phyloP scores from a whole-genome alignment of 1,140 invertebrate genomes.

The Procambarus clarkii region DNA sequence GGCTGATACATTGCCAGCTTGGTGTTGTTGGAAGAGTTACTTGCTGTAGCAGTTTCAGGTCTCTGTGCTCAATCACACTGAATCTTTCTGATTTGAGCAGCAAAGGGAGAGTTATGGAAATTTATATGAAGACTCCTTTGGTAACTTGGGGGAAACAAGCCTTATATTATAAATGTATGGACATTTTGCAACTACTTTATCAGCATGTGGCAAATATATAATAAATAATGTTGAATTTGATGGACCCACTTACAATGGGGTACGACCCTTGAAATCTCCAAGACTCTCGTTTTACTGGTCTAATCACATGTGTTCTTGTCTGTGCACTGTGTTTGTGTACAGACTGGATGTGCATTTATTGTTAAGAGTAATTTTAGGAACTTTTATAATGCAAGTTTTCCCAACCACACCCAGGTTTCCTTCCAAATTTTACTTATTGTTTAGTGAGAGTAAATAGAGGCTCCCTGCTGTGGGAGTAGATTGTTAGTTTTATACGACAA shows the following conservation, averaged over 20 bases:
- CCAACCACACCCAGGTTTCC: slow-evolving; percentile 25
- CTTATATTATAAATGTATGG: background rate
- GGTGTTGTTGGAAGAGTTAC: background rate
- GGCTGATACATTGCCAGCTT: background rate
- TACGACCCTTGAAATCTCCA: slow-evolving; percentile 12
- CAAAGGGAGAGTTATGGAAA: background rate
- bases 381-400: slow-evolving; percentile 48
- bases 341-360: slow-evolving; percentile 55
- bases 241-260: background rate
- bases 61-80: slow-evolving; percentile 47
- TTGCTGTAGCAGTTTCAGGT: slow-evolving; percentile 45
- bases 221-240: background rate
- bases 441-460: slow-evolving; percentile 12
- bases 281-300: slow-evolving; percentile 27
- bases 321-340: slow-evolving; percentile 27
- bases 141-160: background rate
- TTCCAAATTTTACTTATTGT: slow-evolving; percentile 35
- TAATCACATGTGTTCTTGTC: slow-evolving; percentile 36
- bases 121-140: background rate
- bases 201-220: too few relatives aligned
- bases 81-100: slow-evolving; percentile 31
- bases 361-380: slow-evolving; percentile 56
- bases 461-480: background rate
- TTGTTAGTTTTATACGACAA: slow-evolving; percentile 14
- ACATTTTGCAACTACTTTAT: too few relatives aligned